These are phyloP conservation scores for Papilio xuthus DNA, from an alignment of 1,140 invertebrate species.

Conservation along the genomic window DNA sequence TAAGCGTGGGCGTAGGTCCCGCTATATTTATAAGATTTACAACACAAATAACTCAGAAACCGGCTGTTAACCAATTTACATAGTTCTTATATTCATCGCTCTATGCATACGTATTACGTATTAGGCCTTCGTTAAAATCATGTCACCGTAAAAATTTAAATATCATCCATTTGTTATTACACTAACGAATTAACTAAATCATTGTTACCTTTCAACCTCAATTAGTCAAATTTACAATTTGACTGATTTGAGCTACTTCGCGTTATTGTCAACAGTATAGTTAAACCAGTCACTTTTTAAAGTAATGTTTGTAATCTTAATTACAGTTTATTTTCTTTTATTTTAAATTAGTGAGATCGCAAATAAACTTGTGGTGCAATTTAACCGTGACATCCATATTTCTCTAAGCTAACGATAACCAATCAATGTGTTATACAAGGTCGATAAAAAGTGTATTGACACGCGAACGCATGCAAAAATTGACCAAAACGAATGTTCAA, in stretches of 20 bases:
- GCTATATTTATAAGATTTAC: constrained; percentile 32
- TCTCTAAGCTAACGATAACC: constrained; percentile 19
- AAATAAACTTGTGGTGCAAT: background rate
- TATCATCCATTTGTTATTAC: background rate
- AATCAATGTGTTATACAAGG: constrained; percentile 31
- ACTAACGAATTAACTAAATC: background rate
- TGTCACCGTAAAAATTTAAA: background rate
- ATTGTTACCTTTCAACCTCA: background rate
- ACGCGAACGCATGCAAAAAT: constrained; percentile 28
- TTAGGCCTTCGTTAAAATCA: constrained; percentile 23
- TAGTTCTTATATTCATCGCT: constrained; percentile 8
- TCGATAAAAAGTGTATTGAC: constrained; percentile 33
- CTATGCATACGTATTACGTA: constrained; percentile 33
- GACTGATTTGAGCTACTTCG: too few species aligned
- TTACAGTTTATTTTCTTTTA: background rate
- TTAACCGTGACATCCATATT: constrained; percentile 6
- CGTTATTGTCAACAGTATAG: too few species aligned
- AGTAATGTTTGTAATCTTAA: too few species aligned
- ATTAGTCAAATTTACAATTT: too few species aligned
- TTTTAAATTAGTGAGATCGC: background rate
- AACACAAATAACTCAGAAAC: constrained; percentile 33
- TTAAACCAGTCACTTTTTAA: too few species aligned
- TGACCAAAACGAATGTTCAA: constrained; percentile 25
- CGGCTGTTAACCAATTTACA: constrained; percentile 34
- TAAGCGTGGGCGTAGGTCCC: constrained; percentile 23